These are phyloP conservation scores for Grus americana DNA, from an alignment of 2,113 vertebrate genomes.

Conservation along the genomic window DNA sequence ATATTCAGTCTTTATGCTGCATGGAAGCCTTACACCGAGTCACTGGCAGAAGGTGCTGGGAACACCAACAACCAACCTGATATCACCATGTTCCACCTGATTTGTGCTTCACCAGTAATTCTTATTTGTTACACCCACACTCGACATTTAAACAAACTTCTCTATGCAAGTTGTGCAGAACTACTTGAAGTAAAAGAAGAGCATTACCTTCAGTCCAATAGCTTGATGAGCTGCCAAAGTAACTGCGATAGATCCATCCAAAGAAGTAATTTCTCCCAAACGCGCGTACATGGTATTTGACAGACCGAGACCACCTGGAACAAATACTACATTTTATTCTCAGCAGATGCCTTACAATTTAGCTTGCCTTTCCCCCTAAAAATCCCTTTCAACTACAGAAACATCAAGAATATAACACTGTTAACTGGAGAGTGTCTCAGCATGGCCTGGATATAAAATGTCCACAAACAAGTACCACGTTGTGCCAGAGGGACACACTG, in stretches of 20 bases:
- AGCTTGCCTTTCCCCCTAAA: accelerated
- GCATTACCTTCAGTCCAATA: slow-evolving; percentile 91
- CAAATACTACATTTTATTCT: neutral
- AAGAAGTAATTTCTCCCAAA: slow-evolving; percentile 84
- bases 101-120: neutral
- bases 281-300: slow-evolving; percentile 95
- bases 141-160: neutral
- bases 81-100: neutral
- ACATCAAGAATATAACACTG: neutral
- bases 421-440: accelerated
- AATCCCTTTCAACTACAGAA: neutral
- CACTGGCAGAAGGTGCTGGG: neutral
- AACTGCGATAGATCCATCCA: slow-evolving; percentile 86
- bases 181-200: neutral
- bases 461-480: neutral
- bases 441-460: accelerated
- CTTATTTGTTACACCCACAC: neutral
- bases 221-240: slow-evolving; percentile 94
- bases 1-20: neutral
- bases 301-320: slow-evolving; percentile 89
- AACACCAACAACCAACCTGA: too few relatives aligned
- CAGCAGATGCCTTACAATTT: neutral
- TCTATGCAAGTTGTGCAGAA: neutral
- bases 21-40: neutral
- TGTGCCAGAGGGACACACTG: neutral